A percentile compares a stretch with the other conserved stretches of the same genome.
These are phyloP conservation scores for Strigamia maritima DNA, from an alignment of 2,888 invertebrate species.

Conservation along the genomic window DNA sequence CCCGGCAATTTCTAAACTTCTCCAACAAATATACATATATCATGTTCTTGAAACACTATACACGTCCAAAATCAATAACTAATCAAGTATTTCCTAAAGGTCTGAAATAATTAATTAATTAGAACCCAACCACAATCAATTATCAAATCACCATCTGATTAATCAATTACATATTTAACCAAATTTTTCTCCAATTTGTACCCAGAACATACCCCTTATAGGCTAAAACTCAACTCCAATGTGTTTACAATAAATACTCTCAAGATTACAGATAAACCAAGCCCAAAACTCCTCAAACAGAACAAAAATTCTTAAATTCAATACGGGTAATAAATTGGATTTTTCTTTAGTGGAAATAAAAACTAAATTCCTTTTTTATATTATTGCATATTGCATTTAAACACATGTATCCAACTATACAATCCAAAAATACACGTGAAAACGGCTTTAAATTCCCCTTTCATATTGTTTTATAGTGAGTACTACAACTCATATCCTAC, in stretches of 20 bases:
- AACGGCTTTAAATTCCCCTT: background rate
- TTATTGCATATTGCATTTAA: no score
- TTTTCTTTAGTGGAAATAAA: no score
- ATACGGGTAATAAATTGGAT: no score
- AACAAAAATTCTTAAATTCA: no score
- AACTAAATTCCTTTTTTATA: no score
- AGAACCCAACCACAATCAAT: background rate
- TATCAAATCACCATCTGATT: background rate
- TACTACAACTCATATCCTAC: background rate
- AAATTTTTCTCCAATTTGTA: background rate
- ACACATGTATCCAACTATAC: no score
- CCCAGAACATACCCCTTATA: background rate
- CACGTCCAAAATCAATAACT: background rate
- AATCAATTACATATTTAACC: background rate
- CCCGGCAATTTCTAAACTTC: background rate
- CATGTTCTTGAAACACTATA: background rate
- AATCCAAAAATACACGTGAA: background rate
- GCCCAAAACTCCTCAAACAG: background rate
- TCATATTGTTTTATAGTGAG: background rate
- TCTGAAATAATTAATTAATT: no score
- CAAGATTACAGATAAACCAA: background rate
- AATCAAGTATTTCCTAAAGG: no score
- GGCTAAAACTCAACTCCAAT: background rate
- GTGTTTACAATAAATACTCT: background rate
- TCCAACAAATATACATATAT: background rate